phyloP scores from a whole-genome alignment of 2,797 vertebrate species.

The Okamejei kenojei region DNA sequence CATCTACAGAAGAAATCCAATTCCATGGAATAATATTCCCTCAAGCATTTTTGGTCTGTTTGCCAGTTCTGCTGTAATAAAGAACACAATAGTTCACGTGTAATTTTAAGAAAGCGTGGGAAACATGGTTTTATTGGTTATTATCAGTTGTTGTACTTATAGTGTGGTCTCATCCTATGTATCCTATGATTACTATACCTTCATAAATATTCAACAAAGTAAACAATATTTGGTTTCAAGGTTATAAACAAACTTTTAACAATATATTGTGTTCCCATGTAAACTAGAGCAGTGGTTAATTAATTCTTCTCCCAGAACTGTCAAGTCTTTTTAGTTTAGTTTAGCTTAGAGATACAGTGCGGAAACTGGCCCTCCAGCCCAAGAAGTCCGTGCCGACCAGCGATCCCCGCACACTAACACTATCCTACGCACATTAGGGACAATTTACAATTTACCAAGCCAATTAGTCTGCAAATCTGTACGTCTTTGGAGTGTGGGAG shows the following conservation, averaged over 20 bases:
- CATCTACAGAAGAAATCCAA: slow-evolving; percentile 1
- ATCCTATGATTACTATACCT: neutral
- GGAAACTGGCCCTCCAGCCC: too few species aligned
- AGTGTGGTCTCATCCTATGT: neutral
- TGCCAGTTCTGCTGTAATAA: slow-evolving; percentile 58
- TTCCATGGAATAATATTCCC: slow-evolving; percentile 40
- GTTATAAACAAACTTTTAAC: neutral
- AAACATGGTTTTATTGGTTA: neutral
- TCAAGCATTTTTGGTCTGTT: slow-evolving; percentile 64
- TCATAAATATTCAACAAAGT: slow-evolving; percentile 20
- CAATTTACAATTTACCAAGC: too few species aligned
- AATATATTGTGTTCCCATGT: neutral
- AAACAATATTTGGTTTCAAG: slow-evolving; percentile 24
- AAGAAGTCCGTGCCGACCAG: too few species aligned
- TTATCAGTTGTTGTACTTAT: slow-evolving; percentile 6
- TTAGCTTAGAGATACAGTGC: too few species aligned
- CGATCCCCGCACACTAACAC: too few species aligned
- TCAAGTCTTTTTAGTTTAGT: neutral
- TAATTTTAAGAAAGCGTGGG: slow-evolving; percentile 54
- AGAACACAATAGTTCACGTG: slow-evolving; percentile 69
- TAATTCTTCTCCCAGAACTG: neutral
- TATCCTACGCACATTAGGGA: too few species aligned
- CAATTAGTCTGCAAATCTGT: too few species aligned
- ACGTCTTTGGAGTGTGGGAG: too few species aligned
- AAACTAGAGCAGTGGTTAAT: neutral